Conservation (phyloP, 2,797 vertebrate genomes). For the Gastrophryne carolinensis region DNA sequence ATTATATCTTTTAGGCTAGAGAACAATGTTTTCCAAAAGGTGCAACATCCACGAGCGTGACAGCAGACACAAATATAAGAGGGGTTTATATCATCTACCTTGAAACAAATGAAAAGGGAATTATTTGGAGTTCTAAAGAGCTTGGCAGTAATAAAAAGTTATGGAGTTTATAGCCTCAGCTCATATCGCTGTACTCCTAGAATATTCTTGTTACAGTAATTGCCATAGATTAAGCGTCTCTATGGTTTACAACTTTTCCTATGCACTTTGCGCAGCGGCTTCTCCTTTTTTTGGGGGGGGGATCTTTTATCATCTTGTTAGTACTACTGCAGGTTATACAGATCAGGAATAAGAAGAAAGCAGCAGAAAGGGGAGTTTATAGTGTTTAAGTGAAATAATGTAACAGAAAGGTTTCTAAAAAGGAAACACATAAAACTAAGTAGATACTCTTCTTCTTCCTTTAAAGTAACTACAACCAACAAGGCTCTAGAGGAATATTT, state of each 20-base stretch:
- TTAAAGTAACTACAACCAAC: too few species aligned
- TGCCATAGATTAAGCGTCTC: slow-evolving; percentile 31
- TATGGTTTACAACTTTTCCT: slow-evolving; percentile 1
- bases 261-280: not conserved
- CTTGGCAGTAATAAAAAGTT: slow-evolving; percentile 15
- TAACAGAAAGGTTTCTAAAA: too few species aligned
- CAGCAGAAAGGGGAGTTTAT: too few species aligned
- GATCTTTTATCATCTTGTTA: slow-evolving; percentile 19
- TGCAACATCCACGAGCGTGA: not conserved
- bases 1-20: too few species aligned
- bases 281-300: not conserved
- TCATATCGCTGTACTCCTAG: not conserved
- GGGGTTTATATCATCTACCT: not conserved
- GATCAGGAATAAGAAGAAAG: too few species aligned
- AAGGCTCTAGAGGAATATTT: too few species aligned
- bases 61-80: not conserved
- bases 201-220: slow-evolving; percentile 23
- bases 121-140: not conserved
- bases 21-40: too few species aligned
- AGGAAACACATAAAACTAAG: too few species aligned
- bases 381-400: too few species aligned
- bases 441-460: too few species aligned
- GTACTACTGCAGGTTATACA: not conserved
- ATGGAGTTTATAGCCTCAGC: slow-evolving; percentile 12
- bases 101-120: not conserved